Conservation (phyloP, 2,888 invertebrate genomes). For the Marronus borbonicus region DNA sequence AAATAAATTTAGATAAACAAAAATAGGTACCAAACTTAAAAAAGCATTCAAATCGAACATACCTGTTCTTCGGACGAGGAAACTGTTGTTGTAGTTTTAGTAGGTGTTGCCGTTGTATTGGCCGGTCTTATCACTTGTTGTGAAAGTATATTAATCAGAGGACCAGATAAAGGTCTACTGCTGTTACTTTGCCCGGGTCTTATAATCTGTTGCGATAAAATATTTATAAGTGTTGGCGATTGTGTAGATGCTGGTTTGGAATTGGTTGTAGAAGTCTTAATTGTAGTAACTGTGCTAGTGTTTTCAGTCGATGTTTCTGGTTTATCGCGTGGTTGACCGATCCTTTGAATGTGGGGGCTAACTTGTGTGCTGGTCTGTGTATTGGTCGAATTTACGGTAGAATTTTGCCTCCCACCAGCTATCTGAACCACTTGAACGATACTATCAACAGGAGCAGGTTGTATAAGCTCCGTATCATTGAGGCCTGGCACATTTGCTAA, state of each 20-base stretch:
- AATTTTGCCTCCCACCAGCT: slow-evolving; percentile 63
- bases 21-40: neutral
- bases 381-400: slow-evolving; percentile 60
- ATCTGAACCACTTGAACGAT: slow-evolving; percentile 69
- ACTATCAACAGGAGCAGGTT: slow-evolving; percentile 70
- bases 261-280: slow-evolving; percentile 51
- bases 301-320: slow-evolving; percentile 62
- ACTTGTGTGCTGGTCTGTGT: slow-evolving; percentile 69
- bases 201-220: slow-evolving; percentile 72
- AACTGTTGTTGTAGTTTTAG: slow-evolving; percentile 59
- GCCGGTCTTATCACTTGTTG: slow-evolving; percentile 67
- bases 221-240: slow-evolving; percentile 72
- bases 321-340: slow-evolving; percentile 69
- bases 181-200: slow-evolving; percentile 63
- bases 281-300: slow-evolving; percentile 50
- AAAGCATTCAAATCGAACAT: slow-evolving; percentile 45
- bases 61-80: slow-evolving; percentile 60
- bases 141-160: slow-evolving; percentile 68
- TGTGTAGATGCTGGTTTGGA: slow-evolving; percentile 64
- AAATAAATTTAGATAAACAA: neutral
- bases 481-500: slow-evolving; percentile 74
- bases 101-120: slow-evolving; percentile 56
- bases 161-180: slow-evolving; percentile 59
- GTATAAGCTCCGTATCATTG: slow-evolving; percentile 75
- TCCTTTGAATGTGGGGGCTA: slow-evolving; percentile 71